Evolutionary conservation across 1,140 invertebrate genomes (phyloP).

Genomic region (Neocloeon triangulifer): DNA sequence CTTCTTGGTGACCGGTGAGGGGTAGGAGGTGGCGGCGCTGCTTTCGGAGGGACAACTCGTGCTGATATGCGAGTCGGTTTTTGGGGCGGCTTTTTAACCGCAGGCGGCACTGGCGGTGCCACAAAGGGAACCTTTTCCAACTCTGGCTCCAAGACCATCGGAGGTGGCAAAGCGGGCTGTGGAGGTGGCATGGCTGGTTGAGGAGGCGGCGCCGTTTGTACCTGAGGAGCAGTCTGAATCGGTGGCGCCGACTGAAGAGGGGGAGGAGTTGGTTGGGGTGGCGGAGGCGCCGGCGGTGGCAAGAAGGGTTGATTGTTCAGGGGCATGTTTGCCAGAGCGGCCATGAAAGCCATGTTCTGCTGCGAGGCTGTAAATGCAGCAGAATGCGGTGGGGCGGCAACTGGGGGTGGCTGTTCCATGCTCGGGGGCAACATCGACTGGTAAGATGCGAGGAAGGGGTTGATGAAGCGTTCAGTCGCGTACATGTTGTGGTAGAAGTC

Average conservation of each 20-base stretch:
- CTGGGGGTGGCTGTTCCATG: neutral
- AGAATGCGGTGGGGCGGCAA: constrained; percentile 24
- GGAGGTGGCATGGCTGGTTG: constrained; percentile 2
- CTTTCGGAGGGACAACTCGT: neutral
- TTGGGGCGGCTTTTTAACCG: too few relatives aligned
- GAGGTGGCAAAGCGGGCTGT: constrained; percentile 2
- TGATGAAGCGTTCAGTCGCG: neutral
- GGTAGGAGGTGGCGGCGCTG: constrained; percentile 1
- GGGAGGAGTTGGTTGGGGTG: constrained; percentile 10
- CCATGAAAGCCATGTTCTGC: constrained; percentile 50
- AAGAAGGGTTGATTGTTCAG: constrained; percentile 5
- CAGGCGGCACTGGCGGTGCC: too few relatives aligned
- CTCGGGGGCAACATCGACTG: neutral
- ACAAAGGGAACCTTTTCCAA: constrained; percentile 26
- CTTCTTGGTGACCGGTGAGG: constrained; percentile 15
- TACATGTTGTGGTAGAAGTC: neutral
- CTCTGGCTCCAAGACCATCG: too few relatives aligned
- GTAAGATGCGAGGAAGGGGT: neutral
- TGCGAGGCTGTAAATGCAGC: constrained; percentile 54
- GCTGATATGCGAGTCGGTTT: neutral
- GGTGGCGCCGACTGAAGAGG: constrained; percentile 11
- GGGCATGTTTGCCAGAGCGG: constrained; percentile 35
- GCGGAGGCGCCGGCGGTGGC: constrained; percentile 11
- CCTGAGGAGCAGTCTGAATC: constrained; percentile 10
- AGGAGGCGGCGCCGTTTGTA: constrained; percentile 4